Conservation (phyloP, 2,888 invertebrate species). For the Melikaiella ostensackeni region DNA sequence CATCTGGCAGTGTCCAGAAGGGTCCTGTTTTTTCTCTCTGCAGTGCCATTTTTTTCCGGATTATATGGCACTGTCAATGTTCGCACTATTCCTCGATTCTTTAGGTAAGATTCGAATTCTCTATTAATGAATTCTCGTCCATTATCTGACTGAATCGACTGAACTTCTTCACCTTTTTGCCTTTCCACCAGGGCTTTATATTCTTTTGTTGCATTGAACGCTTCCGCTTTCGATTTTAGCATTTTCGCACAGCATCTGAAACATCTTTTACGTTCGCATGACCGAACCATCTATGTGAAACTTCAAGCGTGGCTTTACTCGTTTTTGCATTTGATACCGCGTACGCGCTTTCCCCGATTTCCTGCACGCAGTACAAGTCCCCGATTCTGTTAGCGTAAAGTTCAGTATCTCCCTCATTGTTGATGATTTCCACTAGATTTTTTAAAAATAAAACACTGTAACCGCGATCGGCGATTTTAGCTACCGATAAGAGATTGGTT, state of each 20-base stretch:
- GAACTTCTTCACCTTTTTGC: slow-evolving; percentile 44
- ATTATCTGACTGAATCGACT: slow-evolving; percentile 39
- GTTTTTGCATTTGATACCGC: not conserved
- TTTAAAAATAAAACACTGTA: slow-evolving; percentile 41
- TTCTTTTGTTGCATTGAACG: slow-evolving; percentile 45
- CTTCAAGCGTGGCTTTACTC: not conserved
- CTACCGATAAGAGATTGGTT: slow-evolving; percentile 41
- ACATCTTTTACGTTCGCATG: not conserved
- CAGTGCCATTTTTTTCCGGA: slow-evolving; percentile 38
- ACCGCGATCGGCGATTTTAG: slow-evolving; percentile 43
- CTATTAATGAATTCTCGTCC: slow-evolving; percentile 33
- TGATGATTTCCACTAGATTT: not conserved
- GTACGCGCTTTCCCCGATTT: slow-evolving; percentile 29
- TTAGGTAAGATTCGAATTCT: slow-evolving; percentile 40
- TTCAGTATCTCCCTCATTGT: slow-evolving; percentile 21
- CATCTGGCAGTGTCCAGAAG: slow-evolving; percentile 32
- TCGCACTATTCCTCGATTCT: slow-evolving; percentile 35
- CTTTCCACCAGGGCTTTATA: slow-evolving; percentile 48
- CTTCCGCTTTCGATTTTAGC: slow-evolving; percentile 52
- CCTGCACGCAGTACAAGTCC: slow-evolving; percentile 41
- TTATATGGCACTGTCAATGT: slow-evolving; percentile 30
- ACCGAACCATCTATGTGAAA: slow-evolving; percentile 1
- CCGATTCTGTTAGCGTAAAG: slow-evolving; percentile 35
- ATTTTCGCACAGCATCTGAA: slow-evolving; percentile 28
- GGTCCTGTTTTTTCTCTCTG: slow-evolving; percentile 40